Percentiles rank a stretch among this genome's conserved stretches.
Conservation (phyloP, 2,888 invertebrate species). For the Catocala nupta region DNA sequence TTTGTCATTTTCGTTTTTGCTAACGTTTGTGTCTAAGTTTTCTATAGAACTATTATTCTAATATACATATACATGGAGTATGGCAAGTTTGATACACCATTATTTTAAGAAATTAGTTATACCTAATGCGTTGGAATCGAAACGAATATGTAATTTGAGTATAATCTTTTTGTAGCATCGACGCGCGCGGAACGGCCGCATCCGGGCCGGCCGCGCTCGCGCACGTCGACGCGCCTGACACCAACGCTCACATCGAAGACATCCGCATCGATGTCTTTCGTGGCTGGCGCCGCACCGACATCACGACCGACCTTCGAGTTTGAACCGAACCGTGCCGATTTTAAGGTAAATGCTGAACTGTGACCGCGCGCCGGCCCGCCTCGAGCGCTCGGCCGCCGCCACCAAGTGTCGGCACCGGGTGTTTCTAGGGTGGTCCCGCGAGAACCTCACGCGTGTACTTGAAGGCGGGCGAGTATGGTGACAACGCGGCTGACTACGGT, state of each 20-base stretch:
- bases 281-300: not conserved
- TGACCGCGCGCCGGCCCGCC: constrained; percentile 3
- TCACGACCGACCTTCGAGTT: constrained; percentile 53
- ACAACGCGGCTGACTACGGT: constrained; percentile 71
- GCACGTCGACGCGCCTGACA: not conserved
- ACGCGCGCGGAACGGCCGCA: too few species aligned
- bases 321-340: constrained; percentile 77
- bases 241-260: constrained; percentile 3
- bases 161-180: too few species aligned
- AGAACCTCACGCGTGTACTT: constrained; percentile 57
- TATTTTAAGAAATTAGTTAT: too few species aligned
- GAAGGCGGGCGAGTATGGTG: constrained; percentile 80
- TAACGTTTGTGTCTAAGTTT: too few species aligned
- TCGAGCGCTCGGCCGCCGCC: constrained; percentile 28
- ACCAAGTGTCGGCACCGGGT: constrained; percentile 35
- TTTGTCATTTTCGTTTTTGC: too few species aligned
- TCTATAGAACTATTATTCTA: too few species aligned
- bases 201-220: too few species aligned
- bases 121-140: too few species aligned
- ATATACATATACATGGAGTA: too few species aligned
- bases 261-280: not conserved
- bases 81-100: too few species aligned
- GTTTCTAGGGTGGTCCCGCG: constrained; percentile 50
- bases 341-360: constrained; percentile 59
- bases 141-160: too few species aligned